These are phyloP conservation scores for Clarias laeviceps DNA, from an alignment of 2,797 vertebrate genomes.

Conservation along the genomic window DNA sequence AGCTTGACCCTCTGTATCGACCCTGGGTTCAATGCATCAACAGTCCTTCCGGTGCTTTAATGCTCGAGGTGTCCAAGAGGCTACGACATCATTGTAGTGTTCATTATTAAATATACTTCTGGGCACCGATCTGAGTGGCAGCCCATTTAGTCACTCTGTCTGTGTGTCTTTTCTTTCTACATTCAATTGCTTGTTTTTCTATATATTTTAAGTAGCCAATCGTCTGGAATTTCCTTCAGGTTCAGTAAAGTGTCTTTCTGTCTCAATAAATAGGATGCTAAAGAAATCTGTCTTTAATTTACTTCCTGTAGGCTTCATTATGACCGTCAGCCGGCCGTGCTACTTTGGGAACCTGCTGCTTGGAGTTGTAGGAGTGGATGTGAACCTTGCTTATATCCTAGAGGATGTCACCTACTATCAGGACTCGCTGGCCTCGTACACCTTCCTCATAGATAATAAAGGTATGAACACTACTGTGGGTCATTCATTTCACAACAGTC, in stretches of 20 bases:
- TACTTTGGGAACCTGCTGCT: conserved; percentile 96
- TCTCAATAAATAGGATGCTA: background rate
- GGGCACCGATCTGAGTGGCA: no score
- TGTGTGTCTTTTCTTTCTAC: no score
- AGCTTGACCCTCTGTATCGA: background rate
- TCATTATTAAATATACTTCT: no score
- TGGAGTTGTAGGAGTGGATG: conserved; percentile 95
- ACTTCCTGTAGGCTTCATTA: conserved; percentile 84
- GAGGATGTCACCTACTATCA: conserved; percentile 99
- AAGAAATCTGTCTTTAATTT: background rate
- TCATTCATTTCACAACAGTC: background rate
- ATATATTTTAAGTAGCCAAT: no score
- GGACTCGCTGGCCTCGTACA: conserved; percentile 95
- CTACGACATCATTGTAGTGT: background rate
- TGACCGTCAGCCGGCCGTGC: conserved; percentile 96
- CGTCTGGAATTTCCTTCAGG: no score
- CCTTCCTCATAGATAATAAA: conserved; percentile 99
- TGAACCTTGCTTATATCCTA: conserved; percentile 95
- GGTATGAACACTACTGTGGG: conserved; percentile 69
- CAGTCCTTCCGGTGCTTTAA: background rate
- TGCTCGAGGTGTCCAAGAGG: background rate
- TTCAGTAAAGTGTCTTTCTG: no score
- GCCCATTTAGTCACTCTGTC: no score
- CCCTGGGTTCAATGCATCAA: background rate
- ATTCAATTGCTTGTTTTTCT: no score